phyloP scores from a whole-genome alignment of 2,888 invertebrate species.

The Zelleria hepariella region DNA sequence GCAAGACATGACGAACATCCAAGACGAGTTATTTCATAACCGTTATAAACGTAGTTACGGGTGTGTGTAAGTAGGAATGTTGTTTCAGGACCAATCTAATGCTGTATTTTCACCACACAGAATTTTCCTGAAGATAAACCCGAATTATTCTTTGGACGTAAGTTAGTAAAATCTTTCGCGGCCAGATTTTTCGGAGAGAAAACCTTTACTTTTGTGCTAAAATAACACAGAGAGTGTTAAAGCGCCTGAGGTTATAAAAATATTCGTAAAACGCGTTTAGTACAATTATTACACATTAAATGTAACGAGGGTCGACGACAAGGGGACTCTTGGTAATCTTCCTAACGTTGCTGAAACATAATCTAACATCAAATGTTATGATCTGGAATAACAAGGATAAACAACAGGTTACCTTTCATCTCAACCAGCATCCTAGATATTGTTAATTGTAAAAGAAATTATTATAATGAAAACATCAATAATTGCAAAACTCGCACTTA shows the following conservation, averaged over 20 bases:
- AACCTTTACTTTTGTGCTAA: not conserved
- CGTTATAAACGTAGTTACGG: too few relatives aligned
- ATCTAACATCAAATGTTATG: not conserved
- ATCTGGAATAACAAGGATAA: not conserved
- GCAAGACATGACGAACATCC: not conserved
- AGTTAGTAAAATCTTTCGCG: not conserved
- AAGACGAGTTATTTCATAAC: too few relatives aligned
- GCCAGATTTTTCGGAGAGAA: not conserved
- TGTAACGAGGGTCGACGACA: constrained; percentile 1
- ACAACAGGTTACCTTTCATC: not conserved
- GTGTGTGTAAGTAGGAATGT: too few relatives aligned
- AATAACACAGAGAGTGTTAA: constrained; percentile 2
- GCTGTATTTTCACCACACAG: too few relatives aligned
- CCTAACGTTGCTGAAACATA: not conserved
- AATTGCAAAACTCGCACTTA: not conserved
- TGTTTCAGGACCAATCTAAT: too few relatives aligned
- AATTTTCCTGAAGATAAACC: too few relatives aligned
- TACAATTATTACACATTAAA: constrained; percentile 7
- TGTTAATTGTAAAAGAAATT: not conserved
- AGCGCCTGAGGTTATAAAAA: constrained; percentile 4
- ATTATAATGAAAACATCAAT: not conserved
- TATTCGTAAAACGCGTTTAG: constrained; percentile 6
- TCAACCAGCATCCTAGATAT: not conserved
- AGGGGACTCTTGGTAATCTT: not conserved
- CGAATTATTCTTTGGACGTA: too few relatives aligned